A percentile compares a stretch with the other conserved stretches of the same genome.
Evolutionary conservation across 1,140 invertebrate genomes (phyloP).

Genomic region (Helicorthomorpha holstii): DNA sequence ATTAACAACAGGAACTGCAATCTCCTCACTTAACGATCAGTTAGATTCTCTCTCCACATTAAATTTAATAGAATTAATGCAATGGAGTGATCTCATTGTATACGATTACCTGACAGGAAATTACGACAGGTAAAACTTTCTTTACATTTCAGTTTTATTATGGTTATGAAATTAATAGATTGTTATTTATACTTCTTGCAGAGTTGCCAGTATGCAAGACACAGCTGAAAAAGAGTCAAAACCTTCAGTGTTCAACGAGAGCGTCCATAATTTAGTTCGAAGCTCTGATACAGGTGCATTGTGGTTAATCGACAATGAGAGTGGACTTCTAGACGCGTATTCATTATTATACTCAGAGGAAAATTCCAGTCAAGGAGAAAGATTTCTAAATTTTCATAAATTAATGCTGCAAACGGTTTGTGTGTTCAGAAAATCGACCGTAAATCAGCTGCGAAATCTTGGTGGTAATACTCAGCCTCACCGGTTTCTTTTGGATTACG

Average conservation of each 20-base stretch:
- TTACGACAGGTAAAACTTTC: conserved; percentile 30
- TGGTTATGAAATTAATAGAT: neutral
- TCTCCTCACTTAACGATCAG: neutral
- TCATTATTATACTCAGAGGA: conserved; percentile 20
- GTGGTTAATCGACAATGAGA: conserved; percentile 31
- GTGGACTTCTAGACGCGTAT: conserved; percentile 27
- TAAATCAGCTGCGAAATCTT: conserved; percentile 16
- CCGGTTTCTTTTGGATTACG: conserved; percentile 11
- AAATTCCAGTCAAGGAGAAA: conserved; percentile 8
- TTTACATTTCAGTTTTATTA: too few relatives aligned
- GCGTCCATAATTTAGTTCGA: conserved; percentile 26
- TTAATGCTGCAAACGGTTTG: conserved; percentile 24
- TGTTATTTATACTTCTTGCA: conserved; percentile 15
- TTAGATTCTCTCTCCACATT: conserved; percentile 5
- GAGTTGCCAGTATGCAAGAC: conserved; percentile 29
- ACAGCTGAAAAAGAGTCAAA: conserved; percentile 23
- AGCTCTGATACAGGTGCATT: conserved; percentile 19
- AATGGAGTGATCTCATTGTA: conserved; percentile 29
- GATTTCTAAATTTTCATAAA: conserved; percentile 23
- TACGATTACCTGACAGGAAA: conserved; percentile 31
- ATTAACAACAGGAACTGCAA: neutral
- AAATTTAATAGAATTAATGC: conserved; percentile 20
- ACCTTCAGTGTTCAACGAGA: conserved; percentile 22
- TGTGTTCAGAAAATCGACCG: conserved; percentile 22
- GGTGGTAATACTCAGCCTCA: conserved; percentile 6